A percentile compares a stretch with the other conserved stretches of the same genome.
Conservation (phyloP, 2,888 invertebrate species). For the Laspeyria flexula region DNA sequence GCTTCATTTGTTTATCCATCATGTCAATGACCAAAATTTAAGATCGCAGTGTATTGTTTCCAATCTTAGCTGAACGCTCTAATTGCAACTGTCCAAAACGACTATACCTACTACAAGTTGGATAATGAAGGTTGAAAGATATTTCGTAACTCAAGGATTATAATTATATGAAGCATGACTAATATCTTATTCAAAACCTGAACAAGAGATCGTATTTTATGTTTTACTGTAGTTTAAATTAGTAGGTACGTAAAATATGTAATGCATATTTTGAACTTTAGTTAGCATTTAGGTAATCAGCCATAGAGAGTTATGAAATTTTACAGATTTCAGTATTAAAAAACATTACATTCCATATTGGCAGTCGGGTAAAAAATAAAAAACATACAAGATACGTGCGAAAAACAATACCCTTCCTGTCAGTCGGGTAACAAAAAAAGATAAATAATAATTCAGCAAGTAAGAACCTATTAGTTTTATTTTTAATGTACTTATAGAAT, state of each 20-base stretch:
- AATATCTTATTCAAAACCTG: slow-evolving; percentile 1
- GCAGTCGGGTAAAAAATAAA: too few relatives aligned
- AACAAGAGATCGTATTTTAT: not conserved
- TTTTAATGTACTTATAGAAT: too few relatives aligned
- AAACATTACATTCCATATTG: too few relatives aligned
- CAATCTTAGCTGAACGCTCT: not conserved
- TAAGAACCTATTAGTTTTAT: too few relatives aligned
- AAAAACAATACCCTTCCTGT: too few relatives aligned
- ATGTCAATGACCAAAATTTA: not conserved
- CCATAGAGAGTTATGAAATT: too few relatives aligned
- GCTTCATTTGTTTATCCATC: slow-evolving; percentile 15
- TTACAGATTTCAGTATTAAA: too few relatives aligned
- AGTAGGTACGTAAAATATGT: not conserved
- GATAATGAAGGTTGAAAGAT: slow-evolving; percentile 9
- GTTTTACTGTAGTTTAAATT: not conserved
- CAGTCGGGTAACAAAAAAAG: too few relatives aligned
- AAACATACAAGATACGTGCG: too few relatives aligned
- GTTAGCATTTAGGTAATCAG: too few relatives aligned
- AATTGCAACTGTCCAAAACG: not conserved
- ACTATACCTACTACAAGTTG: not conserved
- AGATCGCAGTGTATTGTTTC: slow-evolving; percentile 17
- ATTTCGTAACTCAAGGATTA: slow-evolving; percentile 11
- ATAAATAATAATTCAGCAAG: too few relatives aligned
- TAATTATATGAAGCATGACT: slow-evolving; percentile 2
- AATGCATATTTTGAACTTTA: too few relatives aligned